These are phyloP conservation scores for Netelia inedita DNA, from an alignment of 2,888 invertebrate genomes.

Conservation along the genomic window DNA sequence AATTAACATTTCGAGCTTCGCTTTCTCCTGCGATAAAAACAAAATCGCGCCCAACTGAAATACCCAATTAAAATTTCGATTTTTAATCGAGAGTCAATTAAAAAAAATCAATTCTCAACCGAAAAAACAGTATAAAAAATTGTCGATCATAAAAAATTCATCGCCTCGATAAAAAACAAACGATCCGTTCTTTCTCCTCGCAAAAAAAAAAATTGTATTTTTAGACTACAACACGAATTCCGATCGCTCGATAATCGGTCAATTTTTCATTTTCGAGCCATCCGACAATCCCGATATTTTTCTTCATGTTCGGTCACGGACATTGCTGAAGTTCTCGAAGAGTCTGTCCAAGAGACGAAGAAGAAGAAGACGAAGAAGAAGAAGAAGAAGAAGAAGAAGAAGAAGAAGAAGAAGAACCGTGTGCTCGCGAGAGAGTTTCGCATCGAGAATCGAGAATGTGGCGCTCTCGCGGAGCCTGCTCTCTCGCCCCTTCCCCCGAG, in stretches of 20 bases:
- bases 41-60: neutral
- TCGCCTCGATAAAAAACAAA: neutral
- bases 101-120: neutral
- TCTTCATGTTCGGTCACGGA: conserved; percentile 44
- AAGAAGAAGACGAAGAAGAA: conserved; percentile 49
- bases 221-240: neutral
- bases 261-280: neutral
- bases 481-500: conserved; percentile 70
- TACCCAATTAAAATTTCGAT: neutral
- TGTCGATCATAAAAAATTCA: neutral
- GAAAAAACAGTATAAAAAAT: neutral
- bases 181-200: neutral
- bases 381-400: conserved; percentile 43
- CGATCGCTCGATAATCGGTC: no score
- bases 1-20: no score
- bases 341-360: conserved; percentile 34
- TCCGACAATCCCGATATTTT: conserved; percentile 58
- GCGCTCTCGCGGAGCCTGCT: conserved; percentile 70
- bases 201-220: neutral
- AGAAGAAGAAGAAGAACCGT: conserved; percentile 52
- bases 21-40: neutral
- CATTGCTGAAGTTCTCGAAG: conserved; percentile 27
- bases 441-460: conserved; percentile 79
- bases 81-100: neutral
- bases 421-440: conserved; percentile 61